phyloP scores from a whole-genome alignment of 1,140 invertebrate species.

The Mamestra configurata region DNA sequence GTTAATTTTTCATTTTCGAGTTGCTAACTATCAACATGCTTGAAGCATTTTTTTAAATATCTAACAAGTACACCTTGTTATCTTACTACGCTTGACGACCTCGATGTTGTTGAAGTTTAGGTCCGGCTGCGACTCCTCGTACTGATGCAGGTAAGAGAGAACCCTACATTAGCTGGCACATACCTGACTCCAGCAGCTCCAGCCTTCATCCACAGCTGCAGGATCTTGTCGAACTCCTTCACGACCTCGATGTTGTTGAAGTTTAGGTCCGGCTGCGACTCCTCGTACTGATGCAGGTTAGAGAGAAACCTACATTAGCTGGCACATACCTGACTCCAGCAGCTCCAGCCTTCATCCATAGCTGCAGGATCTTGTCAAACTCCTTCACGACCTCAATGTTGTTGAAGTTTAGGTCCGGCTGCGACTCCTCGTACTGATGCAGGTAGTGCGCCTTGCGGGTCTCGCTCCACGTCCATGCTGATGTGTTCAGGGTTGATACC shows the following conservation, averaged over 20 bases:
- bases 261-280: conserved; percentile 90
- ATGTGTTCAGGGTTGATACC: conserved; percentile 70
- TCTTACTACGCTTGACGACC: too few species aligned
- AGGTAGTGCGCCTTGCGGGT: conserved; percentile 90
- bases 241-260: conserved; percentile 89
- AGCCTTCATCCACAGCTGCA: conserved; percentile 91
- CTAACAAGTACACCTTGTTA: too few species aligned
- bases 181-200: conserved; percentile 93
- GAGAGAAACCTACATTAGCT: too few species aligned
- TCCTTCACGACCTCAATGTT: conserved; percentile 89
- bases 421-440: conserved; percentile 89
- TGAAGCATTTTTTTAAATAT: too few species aligned
- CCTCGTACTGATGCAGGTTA: conserved; percentile 26
- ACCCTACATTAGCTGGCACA: too few species aligned
- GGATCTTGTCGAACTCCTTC: conserved; percentile 90
- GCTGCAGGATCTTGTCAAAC: conserved; percentile 90
- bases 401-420: conserved; percentile 91
- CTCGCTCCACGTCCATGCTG: conserved; percentile 89
- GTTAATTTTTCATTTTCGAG: not conserved
- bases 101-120: too few species aligned
- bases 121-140: too few species aligned
- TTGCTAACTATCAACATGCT: too few species aligned
- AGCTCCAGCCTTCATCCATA: conserved; percentile 92
- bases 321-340: conserved; percentile 90
- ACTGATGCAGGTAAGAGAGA: not conserved